Conservation (phyloP, 2,797 vertebrate genomes). For the Phataginus tetradactyla region DNA sequence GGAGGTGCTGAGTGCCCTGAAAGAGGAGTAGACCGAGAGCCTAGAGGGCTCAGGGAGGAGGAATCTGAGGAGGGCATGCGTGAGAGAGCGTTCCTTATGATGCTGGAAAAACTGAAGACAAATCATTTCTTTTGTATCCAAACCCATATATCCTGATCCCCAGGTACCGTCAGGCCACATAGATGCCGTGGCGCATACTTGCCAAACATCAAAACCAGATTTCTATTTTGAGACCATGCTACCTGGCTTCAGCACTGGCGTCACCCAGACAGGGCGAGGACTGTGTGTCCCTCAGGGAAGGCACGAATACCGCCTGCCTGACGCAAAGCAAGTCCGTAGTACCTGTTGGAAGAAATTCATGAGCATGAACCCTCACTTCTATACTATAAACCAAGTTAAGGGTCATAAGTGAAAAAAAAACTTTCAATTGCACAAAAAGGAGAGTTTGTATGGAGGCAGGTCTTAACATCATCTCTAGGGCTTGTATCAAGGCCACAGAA, state of each 20-base stretch:
- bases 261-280: background rate
- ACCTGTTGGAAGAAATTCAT: conserved; percentile 3
- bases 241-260: background rate
- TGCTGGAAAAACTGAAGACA: background rate
- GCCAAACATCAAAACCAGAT: background rate
- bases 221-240: background rate
- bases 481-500: background rate
- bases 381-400: background rate
- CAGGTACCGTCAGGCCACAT: background rate
- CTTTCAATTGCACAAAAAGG: background rate
- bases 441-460: background rate
- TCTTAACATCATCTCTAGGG: background rate
- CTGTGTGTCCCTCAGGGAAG: background rate
- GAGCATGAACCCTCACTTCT: background rate
- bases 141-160: background rate
- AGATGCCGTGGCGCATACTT: background rate
- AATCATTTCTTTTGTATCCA: background rate
- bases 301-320: background rate
- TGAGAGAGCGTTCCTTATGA: background rate
- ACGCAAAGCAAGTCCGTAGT: background rate
- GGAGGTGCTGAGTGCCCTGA: background rate
- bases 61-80: background rate
- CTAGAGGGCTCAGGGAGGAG: background rate
- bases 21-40: background rate
- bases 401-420: background rate